Evolutionary conservation across 2,888 invertebrate species (phyloP), one percentile per base, ranked within the genome.

Genomic region (Calameuta pallipes): DNA sequence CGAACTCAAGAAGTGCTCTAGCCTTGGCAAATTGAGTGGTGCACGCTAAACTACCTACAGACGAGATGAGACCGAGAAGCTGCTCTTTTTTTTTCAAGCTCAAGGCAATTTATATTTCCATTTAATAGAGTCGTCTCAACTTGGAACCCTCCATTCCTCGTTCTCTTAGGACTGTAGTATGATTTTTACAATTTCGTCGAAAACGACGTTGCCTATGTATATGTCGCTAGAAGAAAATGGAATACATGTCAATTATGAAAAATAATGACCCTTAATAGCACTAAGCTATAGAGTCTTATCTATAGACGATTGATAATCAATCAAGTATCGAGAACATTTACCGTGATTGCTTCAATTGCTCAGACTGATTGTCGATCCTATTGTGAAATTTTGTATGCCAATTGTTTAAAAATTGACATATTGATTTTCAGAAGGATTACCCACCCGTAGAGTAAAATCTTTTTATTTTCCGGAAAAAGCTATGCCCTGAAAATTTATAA

Each of bases 1-100:
- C 80, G 23, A 56, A 9, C 56, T 23, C 23, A 56, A 76, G 79
- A 79, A 76, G 80, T 73, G 78, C 79, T 71, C 13, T 31, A 30
- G 23, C 71, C 33, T 71, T 71, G 33, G 71, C 23, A 71, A 71
- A 71, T 34, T 71, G 71, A 71, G 31, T 71, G 71, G 31, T 71
- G 31, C 33, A 31, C 71, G 33, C 31, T 71, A 34, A 71, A 71
- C 31, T 31, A 71, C 31, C 31, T 34, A 34, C 23, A 56, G 56
- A 56, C 23, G 56, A 56, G 56, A 56, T 56, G 56, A 56, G 56
- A 56, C 56, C 56, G 56, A 56, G 56, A 56, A 56, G 56, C 23
- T 56, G 56, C 23, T 23, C 56, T 23, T 56, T 56, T 56, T 41
- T 41, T 56, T 23, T 15, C 23, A 23, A 56, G 56, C 56, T 56